These are phyloP conservation scores for Colostygia pectinataria DNA, from an alignment of 2,888 invertebrate species.

Conservation along the genomic window DNA sequence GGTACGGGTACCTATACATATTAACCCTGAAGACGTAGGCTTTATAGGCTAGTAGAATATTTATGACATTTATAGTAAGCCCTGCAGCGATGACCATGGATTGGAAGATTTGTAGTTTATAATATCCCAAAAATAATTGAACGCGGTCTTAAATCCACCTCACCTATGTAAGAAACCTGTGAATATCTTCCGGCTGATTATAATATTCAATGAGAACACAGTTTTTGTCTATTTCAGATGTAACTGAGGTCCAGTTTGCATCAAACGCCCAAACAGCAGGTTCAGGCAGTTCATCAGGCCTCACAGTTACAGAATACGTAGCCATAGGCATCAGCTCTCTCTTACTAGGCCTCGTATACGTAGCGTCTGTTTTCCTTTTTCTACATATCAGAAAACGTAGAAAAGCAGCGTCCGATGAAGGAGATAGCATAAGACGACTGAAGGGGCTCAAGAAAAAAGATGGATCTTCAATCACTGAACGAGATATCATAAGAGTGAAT, in stretches of 20 bases:
- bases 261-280: slow-evolving; percentile 84
- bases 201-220: too few relatives aligned
- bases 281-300: slow-evolving; percentile 81
- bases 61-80: too few relatives aligned
- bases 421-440: slow-evolving; percentile 58
- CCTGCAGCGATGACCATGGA: too few relatives aligned
- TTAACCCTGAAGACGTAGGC: too few relatives aligned
- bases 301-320: slow-evolving; percentile 90
- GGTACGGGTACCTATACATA: too few relatives aligned
- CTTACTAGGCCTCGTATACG: slow-evolving; percentile 93
- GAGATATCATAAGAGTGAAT: slow-evolving; percentile 73
- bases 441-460: slow-evolving; percentile 70
- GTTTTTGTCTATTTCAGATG: slow-evolving; percentile 79
- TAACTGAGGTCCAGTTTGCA: slow-evolving; percentile 91
- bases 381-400: slow-evolving; percentile 88
- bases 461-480: slow-evolving; percentile 68
- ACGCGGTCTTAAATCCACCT: too few relatives aligned
- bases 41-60: too few relatives aligned
- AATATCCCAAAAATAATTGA: too few relatives aligned
- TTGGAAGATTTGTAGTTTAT: too few relatives aligned
- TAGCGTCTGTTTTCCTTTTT: slow-evolving; percentile 92
- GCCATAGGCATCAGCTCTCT: slow-evolving; percentile 93
- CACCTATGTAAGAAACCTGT: too few relatives aligned
- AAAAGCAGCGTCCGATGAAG: slow-evolving; percentile 72
- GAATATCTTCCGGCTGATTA: not conserved